Percentiles rank a stretch among this genome's conserved stretches.
phyloP scores from a whole-genome alignment of 1,140 invertebrate species.

The Drosophila sp. region DNA sequence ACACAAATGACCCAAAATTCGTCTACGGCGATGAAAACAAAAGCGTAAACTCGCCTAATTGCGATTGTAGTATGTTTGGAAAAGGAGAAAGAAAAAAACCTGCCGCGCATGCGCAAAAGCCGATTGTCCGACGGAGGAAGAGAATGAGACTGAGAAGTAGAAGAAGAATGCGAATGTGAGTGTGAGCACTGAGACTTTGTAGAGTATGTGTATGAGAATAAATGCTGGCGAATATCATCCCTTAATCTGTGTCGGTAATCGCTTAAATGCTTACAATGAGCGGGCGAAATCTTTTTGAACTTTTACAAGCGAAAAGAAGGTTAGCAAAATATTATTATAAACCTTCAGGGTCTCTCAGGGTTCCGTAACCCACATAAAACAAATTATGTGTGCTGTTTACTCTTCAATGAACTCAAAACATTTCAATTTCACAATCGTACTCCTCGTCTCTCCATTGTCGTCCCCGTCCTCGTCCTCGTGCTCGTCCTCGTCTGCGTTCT shows the following conservation, averaged over 20 bases:
- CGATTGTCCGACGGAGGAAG: slow-evolving; percentile 39
- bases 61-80: slow-evolving; percentile 66
- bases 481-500: slow-evolving; percentile 19
- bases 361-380: slow-evolving; percentile 58
- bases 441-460: background rate
- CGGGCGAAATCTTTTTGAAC: slow-evolving; percentile 82
- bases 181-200: slow-evolving; percentile 8
- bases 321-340: slow-evolving; percentile 84
- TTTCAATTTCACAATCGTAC: slow-evolving; percentile 78
- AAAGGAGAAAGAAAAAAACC: slow-evolving; percentile 43
- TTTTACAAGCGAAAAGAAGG: slow-evolving; percentile 81
- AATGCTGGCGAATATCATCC: slow-evolving; percentile 69
- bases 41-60: slow-evolving; percentile 78
- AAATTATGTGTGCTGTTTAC: slow-evolving; percentile 60
- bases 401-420: slow-evolving; percentile 83
- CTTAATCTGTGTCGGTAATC: slow-evolving; percentile 84
- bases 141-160: slow-evolving; percentile 20
- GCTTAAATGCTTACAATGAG: slow-evolving; percentile 62
- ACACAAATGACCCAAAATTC: slow-evolving; percentile 61
- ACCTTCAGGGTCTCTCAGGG: slow-evolving; percentile 58
- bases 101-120: slow-evolving; percentile 63
- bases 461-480: slow-evolving; percentile 19
- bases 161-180: background rate
- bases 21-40: slow-evolving; percentile 64
- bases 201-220: background rate